Evolutionary conservation across 2,797 vertebrate species (phyloP), one percentile per base, ranked within the genome.

Genomic region (Rhodeus uyekii): DNA sequence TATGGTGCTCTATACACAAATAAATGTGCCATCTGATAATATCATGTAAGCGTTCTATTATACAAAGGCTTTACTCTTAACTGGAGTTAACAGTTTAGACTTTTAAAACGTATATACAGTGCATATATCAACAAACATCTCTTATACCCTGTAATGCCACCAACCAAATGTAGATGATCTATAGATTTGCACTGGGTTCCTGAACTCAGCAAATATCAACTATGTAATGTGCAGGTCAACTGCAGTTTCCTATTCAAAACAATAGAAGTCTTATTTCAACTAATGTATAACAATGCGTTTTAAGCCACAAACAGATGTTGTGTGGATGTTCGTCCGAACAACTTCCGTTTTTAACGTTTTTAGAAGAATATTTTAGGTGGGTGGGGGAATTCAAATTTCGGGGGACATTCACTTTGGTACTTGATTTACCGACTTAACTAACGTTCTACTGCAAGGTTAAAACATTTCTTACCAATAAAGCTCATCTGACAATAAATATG

Each of bases 81-180:
- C 88, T 91, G 89, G 84, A 88, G 89, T 88, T 90, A 90, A 92
- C 89, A 91, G 86, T 85, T 90, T 89, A 92, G 48, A 78, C 78
- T 80, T 67, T 72, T 77, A n/a, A 63, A 76, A 83, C 44, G 68
- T 92, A 93, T 92, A 92, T 92, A 92, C 91, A 94, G 89, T 87
- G 82, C 83, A 82, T 91, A 90, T 91, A 86, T 89, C 71, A 90
- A 90, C 87, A 91, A 91, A 90, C 89, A 91, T 93, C 91, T 92
- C 89, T 87, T 88, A 89, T 90, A 94, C 93, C 94, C 93, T 94
- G 94, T 94, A 93, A 94, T 92, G 91, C 91, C 91, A 92, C 82
- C 86, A 82, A 87, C 88, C 89, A 86, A 91, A 92, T 88, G 86
- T 90, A 90, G 83, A 86, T 90, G 85, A 83, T 91, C 81, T 89